These are phyloP conservation scores for Chromobotia macracanthus DNA, from an alignment of 2,797 vertebrate species.

Conservation along the genomic window DNA sequence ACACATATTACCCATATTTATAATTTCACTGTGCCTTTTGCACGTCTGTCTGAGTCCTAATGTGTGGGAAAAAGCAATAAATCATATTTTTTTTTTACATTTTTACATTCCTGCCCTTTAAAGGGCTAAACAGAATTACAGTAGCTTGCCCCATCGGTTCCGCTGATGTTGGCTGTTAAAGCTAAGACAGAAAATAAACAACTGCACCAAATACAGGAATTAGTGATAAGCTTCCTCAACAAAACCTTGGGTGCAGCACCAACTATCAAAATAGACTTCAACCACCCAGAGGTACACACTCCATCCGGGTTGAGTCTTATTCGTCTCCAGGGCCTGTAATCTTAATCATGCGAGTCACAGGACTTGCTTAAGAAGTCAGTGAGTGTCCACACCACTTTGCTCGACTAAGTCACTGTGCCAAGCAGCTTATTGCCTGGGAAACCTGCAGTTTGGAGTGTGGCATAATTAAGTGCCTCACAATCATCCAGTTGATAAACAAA, in stretches of 20 bases:
- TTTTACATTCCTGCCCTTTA: conserved; percentile 22
- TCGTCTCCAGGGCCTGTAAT: conserved; percentile 38
- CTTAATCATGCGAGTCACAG: conserved; percentile 46
- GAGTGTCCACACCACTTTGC: conserved; percentile 45
- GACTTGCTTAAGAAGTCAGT: conserved; percentile 51
- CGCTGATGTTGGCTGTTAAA: conserved; percentile 22
- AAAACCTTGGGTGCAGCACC: conserved; percentile 14
- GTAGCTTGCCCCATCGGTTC: background rate
- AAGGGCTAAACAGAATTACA: conserved; percentile 15
- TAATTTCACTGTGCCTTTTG: background rate
- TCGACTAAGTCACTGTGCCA: conserved; percentile 29
- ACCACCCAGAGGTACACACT: conserved; percentile 14
- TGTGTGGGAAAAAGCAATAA: background rate
- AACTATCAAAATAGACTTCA: conserved; percentile 9
- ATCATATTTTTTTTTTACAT: background rate
- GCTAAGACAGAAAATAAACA: background rate
- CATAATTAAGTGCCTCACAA: conserved; percentile 55
- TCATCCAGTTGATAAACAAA: conserved; percentile 56
- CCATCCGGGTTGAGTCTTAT: conserved; percentile 31
- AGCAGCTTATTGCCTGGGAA: conserved; percentile 54
- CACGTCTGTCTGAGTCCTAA: background rate
- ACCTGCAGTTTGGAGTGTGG: conserved; percentile 55
- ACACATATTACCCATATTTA: background rate
- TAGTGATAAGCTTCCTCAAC: conserved; percentile 35
- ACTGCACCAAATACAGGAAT: conserved; percentile 21